phyloP scores from a whole-genome alignment of 2,113 vertebrate species.

The Chiloscyllium plagiosum region DNA sequence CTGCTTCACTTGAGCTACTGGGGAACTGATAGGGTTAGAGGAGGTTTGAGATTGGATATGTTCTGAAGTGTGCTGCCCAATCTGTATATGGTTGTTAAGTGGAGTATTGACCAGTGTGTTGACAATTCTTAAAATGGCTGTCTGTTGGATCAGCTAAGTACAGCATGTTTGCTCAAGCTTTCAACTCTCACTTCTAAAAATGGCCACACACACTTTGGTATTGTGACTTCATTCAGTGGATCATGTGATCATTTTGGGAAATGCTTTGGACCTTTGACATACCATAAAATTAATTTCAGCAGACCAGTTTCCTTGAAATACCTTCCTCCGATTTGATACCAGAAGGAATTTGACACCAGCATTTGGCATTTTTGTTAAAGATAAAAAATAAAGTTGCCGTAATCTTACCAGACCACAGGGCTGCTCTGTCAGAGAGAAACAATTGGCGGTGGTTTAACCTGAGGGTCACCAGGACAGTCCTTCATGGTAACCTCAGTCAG shows the following conservation, averaged over 20 bases:
- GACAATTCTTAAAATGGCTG: background rate
- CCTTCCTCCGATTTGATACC: background rate
- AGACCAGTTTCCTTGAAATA: background rate
- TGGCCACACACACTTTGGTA: background rate
- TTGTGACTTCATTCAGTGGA: background rate
- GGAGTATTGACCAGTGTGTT: background rate
- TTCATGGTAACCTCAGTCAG: no score
- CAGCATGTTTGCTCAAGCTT: background rate
- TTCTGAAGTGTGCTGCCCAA: no score
- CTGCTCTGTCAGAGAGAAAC: no score
- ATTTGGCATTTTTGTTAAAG: background rate
- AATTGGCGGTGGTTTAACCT: no score
- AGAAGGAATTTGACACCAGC: background rate
- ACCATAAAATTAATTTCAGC: background rate
- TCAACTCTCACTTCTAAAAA: background rate
- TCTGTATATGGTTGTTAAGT: background rate
- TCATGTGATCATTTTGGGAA: background rate
- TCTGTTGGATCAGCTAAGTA: background rate
- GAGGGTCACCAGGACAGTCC: no score
- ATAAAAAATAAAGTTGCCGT: no score
- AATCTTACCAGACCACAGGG: no score
- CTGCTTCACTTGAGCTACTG: background rate
- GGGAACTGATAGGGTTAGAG: background rate
- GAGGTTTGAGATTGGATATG: background rate
- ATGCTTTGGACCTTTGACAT: background rate